These are phyloP conservation scores for Bubalus kerabau DNA, from an alignment of 2,113 vertebrate genomes.

Conservation along the genomic window DNA sequence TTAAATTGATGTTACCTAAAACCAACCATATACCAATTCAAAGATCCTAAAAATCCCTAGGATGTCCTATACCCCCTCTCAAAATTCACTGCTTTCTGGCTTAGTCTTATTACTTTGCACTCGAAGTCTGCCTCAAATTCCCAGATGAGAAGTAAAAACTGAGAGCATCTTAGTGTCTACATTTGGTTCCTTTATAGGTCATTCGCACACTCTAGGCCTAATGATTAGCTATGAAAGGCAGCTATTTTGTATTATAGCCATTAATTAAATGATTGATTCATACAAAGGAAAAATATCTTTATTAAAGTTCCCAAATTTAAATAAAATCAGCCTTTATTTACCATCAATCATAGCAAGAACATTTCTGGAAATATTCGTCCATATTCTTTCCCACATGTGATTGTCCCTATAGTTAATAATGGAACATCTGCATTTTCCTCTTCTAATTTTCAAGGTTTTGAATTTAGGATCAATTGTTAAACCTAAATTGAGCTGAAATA, in stretches of 20 bases:
- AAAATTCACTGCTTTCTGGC: background rate
- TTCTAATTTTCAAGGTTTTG: background rate
- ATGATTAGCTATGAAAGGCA: background rate
- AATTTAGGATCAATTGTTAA: background rate
- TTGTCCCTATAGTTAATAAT: background rate
- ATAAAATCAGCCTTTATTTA: background rate
- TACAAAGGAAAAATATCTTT: background rate
- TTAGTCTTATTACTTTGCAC: background rate
- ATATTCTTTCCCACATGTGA: background rate
- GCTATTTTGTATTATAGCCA: background rate
- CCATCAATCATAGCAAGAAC: background rate
- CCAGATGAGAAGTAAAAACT: background rate
- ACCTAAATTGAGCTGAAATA: background rate
- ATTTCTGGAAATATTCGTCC: background rate
- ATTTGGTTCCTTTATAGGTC: background rate
- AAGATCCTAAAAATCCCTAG: background rate
- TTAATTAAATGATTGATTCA: background rate
- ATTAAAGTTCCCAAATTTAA: background rate
- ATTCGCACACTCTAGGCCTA: background rate
- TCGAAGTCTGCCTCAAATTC: background rate
- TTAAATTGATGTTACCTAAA: background rate
- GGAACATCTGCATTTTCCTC: background rate
- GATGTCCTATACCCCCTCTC: background rate
- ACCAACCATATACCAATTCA: background rate
- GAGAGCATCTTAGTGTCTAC: background rate